These are phyloP conservation scores for Phorcus lineatus DNA, from an alignment of 2,888 invertebrate genomes.

Conservation along the genomic window DNA sequence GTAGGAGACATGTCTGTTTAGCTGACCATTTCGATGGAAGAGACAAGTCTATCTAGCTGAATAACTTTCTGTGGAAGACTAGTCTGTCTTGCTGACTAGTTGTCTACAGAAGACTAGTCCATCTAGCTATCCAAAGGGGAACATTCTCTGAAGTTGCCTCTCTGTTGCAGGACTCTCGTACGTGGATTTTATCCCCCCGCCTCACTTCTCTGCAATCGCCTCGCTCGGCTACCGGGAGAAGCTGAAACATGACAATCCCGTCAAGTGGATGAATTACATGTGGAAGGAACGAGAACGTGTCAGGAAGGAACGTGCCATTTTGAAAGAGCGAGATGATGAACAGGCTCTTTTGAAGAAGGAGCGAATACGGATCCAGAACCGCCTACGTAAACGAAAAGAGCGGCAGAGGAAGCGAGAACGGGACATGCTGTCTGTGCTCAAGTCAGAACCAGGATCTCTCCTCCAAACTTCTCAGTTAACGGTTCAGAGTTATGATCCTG, in stretches of 20 bases:
- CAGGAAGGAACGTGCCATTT: constrained; percentile 11
- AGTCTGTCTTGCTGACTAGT: too few relatives aligned
- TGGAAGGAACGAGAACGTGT: neutral
- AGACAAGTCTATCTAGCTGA: too few relatives aligned
- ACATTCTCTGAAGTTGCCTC: constrained; percentile 21
- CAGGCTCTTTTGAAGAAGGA: constrained; percentile 11
- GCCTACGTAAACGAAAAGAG: constrained; percentile 6
- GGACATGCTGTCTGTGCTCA: neutral
- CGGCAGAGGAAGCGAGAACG: constrained; percentile 8
- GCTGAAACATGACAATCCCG: constrained; percentile 3
- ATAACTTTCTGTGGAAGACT: too few relatives aligned
- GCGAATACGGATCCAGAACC: constrained; percentile 2
- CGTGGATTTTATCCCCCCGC: neutral
- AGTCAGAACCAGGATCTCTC: neutral
- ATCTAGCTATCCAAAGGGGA: constrained; percentile 1
- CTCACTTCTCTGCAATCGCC: neutral
- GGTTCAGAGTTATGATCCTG: too few relatives aligned
- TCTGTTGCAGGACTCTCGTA: constrained; percentile 1
- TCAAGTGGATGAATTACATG: constrained; percentile 15
- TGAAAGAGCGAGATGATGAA: constrained; percentile 9
- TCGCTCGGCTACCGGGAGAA: neutral
- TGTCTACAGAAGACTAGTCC: too few relatives aligned
- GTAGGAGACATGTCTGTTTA: too few relatives aligned
- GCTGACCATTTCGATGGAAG: too few relatives aligned
- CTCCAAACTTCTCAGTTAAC: too few relatives aligned